These are phyloP conservation scores for Drosophila asahinai DNA, from an alignment of 1,140 invertebrate genomes.

Conservation along the genomic window DNA sequence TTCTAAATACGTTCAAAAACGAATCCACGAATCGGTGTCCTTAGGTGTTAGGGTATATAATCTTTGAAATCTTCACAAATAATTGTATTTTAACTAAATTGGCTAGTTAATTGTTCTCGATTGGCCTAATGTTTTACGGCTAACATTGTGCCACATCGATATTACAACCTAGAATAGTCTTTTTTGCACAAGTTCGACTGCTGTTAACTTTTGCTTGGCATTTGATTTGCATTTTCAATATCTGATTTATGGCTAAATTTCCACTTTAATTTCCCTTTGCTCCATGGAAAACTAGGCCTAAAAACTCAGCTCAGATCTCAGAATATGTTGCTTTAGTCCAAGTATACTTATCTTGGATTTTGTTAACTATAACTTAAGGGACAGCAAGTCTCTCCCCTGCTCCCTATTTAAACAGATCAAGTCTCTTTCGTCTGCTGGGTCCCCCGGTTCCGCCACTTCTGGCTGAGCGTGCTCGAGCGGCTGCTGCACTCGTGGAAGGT, in stretches of 20 bases:
- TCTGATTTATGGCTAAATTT: not conserved
- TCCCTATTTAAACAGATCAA: conserved; percentile 62
- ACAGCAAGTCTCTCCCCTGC: conserved; percentile 2
- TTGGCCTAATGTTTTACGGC: conserved; percentile 28
- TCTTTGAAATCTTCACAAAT: conserved; percentile 25
- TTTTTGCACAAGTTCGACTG: conserved; percentile 16
- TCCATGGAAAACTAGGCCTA: too few relatives aligned
- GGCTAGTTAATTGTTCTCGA: conserved; percentile 43
- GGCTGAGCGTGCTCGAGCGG: conserved; percentile 30
- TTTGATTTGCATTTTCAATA: conserved; percentile 10
- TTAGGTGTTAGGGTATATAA: conserved; percentile 4
- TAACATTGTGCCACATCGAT: conserved; percentile 38
- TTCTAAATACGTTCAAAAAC: not conserved
- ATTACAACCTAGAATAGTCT: conserved; percentile 25
- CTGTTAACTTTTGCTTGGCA: conserved; percentile 30
- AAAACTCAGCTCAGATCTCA: not conserved
- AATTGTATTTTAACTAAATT: conserved; percentile 58
- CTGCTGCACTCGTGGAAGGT: conserved; percentile 39
- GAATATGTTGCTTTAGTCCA: not conserved
- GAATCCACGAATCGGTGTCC: not conserved
- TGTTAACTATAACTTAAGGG: conserved; percentile 44
- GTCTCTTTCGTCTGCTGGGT: conserved; percentile 57
- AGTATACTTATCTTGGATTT: conserved; percentile 12
- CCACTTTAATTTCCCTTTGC: not conserved
- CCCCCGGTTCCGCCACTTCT: conserved; percentile 45